Percentiles rank a stretch among this genome's conserved stretches.
Evolutionary conservation across 1,140 invertebrate genomes (phyloP).

Genomic region (Papilio helenus): DNA sequence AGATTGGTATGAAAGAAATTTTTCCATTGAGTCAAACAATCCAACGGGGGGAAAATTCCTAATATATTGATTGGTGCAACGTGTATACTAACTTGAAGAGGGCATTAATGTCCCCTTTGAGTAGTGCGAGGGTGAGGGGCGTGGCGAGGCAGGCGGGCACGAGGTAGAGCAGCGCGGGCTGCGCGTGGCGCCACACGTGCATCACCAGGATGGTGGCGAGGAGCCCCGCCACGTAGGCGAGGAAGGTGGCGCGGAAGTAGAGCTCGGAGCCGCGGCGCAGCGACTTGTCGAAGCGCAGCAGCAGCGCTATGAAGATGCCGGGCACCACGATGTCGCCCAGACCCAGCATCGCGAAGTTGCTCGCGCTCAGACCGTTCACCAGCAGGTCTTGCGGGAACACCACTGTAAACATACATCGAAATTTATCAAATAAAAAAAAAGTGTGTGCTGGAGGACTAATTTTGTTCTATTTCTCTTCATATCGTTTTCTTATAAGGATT

Average conservation of each 20-base stretch:
- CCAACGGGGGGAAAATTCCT: too few relatives aligned
- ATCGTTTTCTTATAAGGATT: too few relatives aligned
- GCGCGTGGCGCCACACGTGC: constrained; percentile 99
- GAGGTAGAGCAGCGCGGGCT: constrained; percentile 98
- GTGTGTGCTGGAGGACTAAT: too few relatives aligned
- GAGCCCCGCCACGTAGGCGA: constrained; percentile 97
- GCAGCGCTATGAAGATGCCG: constrained; percentile 98
- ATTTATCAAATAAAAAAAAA: too few relatives aligned
- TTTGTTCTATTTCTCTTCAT: too few relatives aligned
- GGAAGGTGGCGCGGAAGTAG: constrained; percentile 97
- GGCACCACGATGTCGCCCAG: constrained; percentile 99
- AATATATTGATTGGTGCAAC: not conserved
- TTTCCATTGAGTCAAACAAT: too few relatives aligned
- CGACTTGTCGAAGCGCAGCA: constrained; percentile 97
- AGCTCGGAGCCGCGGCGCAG: constrained; percentile 93
- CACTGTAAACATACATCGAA: constrained; percentile 84
- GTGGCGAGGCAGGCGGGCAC: constrained; percentile 97
- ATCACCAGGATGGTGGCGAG: constrained; percentile 98
- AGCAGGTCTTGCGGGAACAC: constrained; percentile 99
- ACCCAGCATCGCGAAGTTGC: constrained; percentile 99
- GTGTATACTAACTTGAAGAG: constrained; percentile 93
- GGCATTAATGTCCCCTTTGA: constrained; percentile 95
- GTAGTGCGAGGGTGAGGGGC: constrained; percentile 92
- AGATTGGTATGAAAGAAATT: too few relatives aligned
- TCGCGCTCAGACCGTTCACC: constrained; percentile 94